Conservation (phyloP, 2,113 vertebrate species). For the Xiphias gladius region DNA sequence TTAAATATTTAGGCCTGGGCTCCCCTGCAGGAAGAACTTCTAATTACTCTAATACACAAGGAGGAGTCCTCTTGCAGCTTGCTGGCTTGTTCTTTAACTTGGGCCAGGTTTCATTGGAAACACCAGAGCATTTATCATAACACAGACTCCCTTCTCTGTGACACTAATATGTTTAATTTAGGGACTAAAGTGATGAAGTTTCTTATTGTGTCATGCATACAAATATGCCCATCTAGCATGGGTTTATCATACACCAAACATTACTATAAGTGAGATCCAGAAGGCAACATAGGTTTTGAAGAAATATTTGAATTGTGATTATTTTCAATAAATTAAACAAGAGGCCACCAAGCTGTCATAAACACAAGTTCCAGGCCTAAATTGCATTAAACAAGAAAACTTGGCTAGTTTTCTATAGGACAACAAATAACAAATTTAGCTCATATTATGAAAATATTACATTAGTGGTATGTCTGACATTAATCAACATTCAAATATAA, state of each 20-base stretch:
- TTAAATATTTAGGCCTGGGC: constrained; percentile 77
- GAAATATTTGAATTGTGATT: neutral
- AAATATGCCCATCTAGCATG: neutral
- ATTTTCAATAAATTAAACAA: neutral
- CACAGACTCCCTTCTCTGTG: neutral
- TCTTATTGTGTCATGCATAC: neutral
- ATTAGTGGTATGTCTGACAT: too few species aligned
- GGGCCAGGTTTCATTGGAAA: constrained; percentile 50
- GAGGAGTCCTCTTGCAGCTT: constrained; percentile 73
- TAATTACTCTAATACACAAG: constrained; percentile 76
- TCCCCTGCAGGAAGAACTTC: constrained; percentile 74
- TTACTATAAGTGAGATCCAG: neutral
- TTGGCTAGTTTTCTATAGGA: too few species aligned
- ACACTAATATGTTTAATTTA: neutral
- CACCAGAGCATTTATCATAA: constrained; percentile 23
- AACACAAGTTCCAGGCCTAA: too few species aligned
- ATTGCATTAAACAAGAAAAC: too few species aligned
- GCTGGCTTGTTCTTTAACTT: constrained; percentile 33
- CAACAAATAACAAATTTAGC: too few species aligned
- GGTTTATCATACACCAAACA: neutral
- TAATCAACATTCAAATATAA: too few species aligned
- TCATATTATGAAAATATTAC: too few species aligned
- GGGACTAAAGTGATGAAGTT: neutral
- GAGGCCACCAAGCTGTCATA: too few species aligned
- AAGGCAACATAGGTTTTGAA: neutral